Conservation (phyloP, 2,888 invertebrate species). For the Urechis unicinctus region DNA sequence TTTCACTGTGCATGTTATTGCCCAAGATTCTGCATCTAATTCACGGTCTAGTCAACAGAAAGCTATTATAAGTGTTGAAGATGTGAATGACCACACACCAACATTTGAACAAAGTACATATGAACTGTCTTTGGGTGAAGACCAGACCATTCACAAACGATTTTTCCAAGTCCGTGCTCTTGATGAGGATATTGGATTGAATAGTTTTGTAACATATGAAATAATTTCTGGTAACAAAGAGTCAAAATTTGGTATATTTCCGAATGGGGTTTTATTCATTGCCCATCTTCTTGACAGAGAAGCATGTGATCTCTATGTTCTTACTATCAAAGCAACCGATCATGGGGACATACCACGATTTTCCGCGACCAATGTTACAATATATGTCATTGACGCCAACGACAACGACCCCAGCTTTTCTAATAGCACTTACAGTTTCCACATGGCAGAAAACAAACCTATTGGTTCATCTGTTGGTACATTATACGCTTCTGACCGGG, state of each 20-base stretch:
- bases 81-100: constrained; percentile 93
- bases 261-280: constrained; percentile 87
- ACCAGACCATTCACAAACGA: constrained; percentile 81
- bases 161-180: constrained; percentile 33
- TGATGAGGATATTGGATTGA: constrained; percentile 37
- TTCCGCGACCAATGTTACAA: constrained; percentile 82
- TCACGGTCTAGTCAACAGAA: constrained; percentile 24
- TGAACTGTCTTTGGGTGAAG: constrained; percentile 84
- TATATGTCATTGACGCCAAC: constrained; percentile 63
- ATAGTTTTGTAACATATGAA: constrained; percentile 48
- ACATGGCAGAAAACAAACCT: constrained; percentile 33
- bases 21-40: constrained; percentile 33
- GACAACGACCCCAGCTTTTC: constrained; percentile 59
- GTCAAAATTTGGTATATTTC: constrained; percentile 85
- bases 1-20: constrained; percentile 27
- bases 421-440: constrained; percentile 51
- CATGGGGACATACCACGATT: constrained; percentile 51
- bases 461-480: constrained; percentile 32
- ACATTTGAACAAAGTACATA: constrained; percentile 86
- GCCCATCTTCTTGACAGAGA: constrained; percentile 81
- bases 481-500: constrained; percentile 67
- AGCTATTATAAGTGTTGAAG: constrained; percentile 60
- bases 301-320: constrained; percentile 81
- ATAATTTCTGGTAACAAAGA: constrained; percentile 82
- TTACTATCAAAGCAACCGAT: constrained; percentile 78